Evolutionary conservation across 2,113 vertebrate species (phyloP), one percentile per base, ranked within the genome.

Genomic region (human (Homo sapiens)): DNA sequence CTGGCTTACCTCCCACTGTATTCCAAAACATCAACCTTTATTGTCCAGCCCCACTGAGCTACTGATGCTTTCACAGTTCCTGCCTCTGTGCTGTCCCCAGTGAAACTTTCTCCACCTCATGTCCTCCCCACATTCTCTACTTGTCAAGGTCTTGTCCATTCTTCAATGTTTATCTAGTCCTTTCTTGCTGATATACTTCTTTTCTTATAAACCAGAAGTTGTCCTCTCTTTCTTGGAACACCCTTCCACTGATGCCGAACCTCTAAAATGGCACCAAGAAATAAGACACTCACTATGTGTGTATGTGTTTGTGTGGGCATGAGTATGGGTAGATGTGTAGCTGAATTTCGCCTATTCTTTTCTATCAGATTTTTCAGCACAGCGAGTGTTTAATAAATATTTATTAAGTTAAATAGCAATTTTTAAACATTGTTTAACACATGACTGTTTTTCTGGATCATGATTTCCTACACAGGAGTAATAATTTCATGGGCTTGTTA

Each of bases 371-470:
- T 68, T 82, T 18, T 38, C 80, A 32, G 35, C 30, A 94, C 20
- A 76, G 30, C 52, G 52, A 68, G 13, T 78, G 23, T 43, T 22
- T 45, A 89, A 94, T n/a, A 91, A 55, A 92, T 86, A 82, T 52
- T 97, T 93, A 88, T 87, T 93, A 93, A 94, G 57, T 90, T 38
- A 59, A 93, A 68, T 94, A 70, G 18, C 16, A 82, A 52, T 73
- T 81, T 40, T 43, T 9, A 52, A 68, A 87, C 82, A 35, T 22
- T 90, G 14, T 68, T 93, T 61, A 89, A 70, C 70, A 8, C 30
- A 66, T 93, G n/a, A 32, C 22, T 96, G 64, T 57, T 68, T 82
- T 68, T 17, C 18, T 75, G 68, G 70, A 89, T 66, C 30, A n/a
- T 32, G 30, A n/a, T 81, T 97, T 86, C 50, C 76, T 88, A 35